A percentile compares a stretch with the other conserved stretches of the same genome.
Conservation (phyloP, 2,888 invertebrate species). For the Girardia tigrina region DNA sequence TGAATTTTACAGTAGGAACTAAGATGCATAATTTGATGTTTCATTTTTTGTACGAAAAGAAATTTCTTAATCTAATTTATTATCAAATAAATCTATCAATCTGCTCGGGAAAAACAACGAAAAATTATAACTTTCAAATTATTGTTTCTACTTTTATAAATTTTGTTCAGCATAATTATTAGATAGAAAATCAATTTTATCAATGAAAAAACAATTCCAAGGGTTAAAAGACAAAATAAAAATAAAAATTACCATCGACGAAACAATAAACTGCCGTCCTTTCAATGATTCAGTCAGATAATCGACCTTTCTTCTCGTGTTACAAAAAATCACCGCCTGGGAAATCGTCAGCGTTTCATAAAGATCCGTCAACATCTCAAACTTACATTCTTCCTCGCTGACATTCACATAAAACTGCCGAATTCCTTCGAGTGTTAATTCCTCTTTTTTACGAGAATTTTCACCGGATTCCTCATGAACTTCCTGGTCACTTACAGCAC, state of each 20-base stretch:
- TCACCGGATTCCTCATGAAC: slow-evolving; percentile 90
- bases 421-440: slow-evolving; percentile 82
- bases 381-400: slow-evolving; percentile 51
- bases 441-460: slow-evolving; percentile 96
- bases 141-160: too few species aligned
- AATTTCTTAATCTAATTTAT: too few species aligned
- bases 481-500: slow-evolving; percentile 90
- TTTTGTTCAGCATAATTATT: too few species aligned
- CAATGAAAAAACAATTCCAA: too few species aligned
- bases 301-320: slow-evolving; percentile 96
- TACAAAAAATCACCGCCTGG: slow-evolving; percentile 98
- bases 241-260: slow-evolving; percentile 62
- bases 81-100: too few species aligned
- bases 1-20: too few species aligned
- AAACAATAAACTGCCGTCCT: slow-evolving; percentile 84
- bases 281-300: slow-evolving; percentile 92
- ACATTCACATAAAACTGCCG: slow-evolving; percentile 77
- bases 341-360: slow-evolving; percentile 97
- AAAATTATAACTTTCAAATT: too few species aligned
- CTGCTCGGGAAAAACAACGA: too few species aligned
- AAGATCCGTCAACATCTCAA: slow-evolving; percentile 78
- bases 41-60: too few species aligned
- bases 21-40: too few species aligned
- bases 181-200: too few species aligned
- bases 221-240: too few species aligned